Evolutionary conservation across 2,113 vertebrate genomes (phyloP).

Genomic region (Notothenia rossii): DNA sequence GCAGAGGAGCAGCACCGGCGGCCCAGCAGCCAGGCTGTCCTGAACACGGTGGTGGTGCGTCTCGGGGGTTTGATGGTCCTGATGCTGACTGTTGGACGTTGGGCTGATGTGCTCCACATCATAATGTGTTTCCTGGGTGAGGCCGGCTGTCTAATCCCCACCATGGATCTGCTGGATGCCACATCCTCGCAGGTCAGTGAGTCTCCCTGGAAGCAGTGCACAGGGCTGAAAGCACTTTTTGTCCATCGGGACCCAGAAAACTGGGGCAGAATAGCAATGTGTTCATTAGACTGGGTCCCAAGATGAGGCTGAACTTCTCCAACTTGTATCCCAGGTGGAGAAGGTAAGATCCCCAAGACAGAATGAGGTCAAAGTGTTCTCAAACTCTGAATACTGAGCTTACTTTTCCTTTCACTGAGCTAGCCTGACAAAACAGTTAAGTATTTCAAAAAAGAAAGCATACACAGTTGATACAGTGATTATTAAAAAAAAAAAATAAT

Average conservation of each 20-base stretch:
- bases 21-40: slow-evolving; percentile 55
- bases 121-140: slow-evolving; percentile 90
- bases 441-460: slow-evolving; percentile 2
- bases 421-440: slow-evolving; percentile 7
- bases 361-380: slow-evolving; percentile 61
- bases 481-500: background rate
- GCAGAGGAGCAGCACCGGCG: slow-evolving; percentile 88
- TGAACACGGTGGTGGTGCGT: slow-evolving; percentile 88
- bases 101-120: slow-evolving; percentile 90
- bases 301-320: slow-evolving; percentile 54
- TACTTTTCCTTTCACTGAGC: slow-evolving; percentile 33
- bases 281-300: slow-evolving; percentile 60
- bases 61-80: slow-evolving; percentile 92
- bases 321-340: slow-evolving; percentile 60
- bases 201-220: slow-evolving; percentile 34
- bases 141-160: slow-evolving; percentile 85
- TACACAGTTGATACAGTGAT: background rate
- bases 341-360: slow-evolving; percentile 60
- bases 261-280: slow-evolving; percentile 63
- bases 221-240: slow-evolving; percentile 32
- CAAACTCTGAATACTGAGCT: slow-evolving; percentile 37
- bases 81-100: slow-evolving; percentile 91
- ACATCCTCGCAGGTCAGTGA: slow-evolving; percentile 84
- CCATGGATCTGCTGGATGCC: slow-evolving; percentile 81
- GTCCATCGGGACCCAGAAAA: slow-evolving; percentile 38